These are phyloP conservation scores for Cryptus armator DNA, from an alignment of 2,888 invertebrate genomes.

Conservation along the genomic window DNA sequence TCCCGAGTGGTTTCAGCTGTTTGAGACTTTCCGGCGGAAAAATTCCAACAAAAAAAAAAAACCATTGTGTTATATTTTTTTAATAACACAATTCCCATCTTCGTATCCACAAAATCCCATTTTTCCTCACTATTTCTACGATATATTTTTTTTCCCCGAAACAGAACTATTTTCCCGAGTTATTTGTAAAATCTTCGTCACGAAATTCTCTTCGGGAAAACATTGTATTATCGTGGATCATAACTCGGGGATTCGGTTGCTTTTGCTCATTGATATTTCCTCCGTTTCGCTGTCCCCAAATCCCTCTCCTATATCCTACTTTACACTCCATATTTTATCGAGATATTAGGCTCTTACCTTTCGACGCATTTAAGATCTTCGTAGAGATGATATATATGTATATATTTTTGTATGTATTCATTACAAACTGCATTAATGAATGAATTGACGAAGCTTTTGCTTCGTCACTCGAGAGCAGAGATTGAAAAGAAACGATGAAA, in stretches of 20 bases:
- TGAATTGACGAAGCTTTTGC: not conserved
- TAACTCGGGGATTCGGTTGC: constrained; percentile 18
- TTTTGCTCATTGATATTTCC: constrained; percentile 24
- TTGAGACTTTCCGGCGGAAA: too few species aligned
- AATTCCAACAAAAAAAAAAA: not conserved
- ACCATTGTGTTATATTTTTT: not conserved
- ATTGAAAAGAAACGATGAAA: not conserved
- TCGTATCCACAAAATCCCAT: too few species aligned
- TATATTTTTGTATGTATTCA: not conserved
- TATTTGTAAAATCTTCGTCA: constrained; percentile 12
- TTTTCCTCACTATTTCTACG: not conserved
- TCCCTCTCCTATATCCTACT: not conserved
- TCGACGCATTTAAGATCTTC: not conserved
- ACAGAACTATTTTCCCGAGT: not conserved
- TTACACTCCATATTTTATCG: constrained; percentile 8
- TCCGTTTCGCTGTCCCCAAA: not conserved
- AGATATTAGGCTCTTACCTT: constrained; percentile 13
- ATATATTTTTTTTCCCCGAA: not conserved
- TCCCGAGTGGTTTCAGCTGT: too few species aligned
- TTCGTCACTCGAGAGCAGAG: constrained; percentile 27
- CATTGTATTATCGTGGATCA: constrained; percentile 3
- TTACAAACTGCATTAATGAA: not conserved
- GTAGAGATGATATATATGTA: constrained; percentile 7
- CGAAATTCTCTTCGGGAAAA: constrained; percentile 48
- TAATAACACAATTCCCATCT: too few species aligned